These are phyloP conservation scores for Drosophila neotestacea DNA, from an alignment of 2,888 invertebrate species.

Conservation along the genomic window DNA sequence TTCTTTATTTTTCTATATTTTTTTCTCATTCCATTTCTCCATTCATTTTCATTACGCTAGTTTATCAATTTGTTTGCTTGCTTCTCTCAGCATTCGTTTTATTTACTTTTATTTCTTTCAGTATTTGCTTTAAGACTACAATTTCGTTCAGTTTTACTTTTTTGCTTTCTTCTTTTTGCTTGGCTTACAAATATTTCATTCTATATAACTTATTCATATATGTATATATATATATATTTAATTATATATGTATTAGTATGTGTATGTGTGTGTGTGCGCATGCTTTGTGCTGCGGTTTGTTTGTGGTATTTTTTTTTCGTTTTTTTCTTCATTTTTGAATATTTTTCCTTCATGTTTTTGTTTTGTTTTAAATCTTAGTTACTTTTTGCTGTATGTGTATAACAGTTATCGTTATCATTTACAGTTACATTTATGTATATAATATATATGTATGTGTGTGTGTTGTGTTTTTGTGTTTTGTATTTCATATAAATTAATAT, in stretches of 20 bases:
- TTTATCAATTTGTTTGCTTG: constrained; percentile 27
- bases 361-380: constrained; percentile 33
- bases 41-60: constrained; percentile 22
- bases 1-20: constrained; percentile 8
- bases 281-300: constrained; percentile 64
- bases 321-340: constrained; percentile 17
- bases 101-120: constrained; percentile 26
- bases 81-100: constrained; percentile 28
- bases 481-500: constrained; percentile 75
- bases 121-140: constrained; percentile 56
- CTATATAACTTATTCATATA: constrained; percentile 48
- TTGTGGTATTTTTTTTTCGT: constrained; percentile 13
- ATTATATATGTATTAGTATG: constrained; percentile 47
- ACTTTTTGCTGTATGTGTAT: constrained; percentile 40
- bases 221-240: constrained; percentile 47
- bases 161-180: constrained; percentile 40
- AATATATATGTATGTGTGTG: constrained; percentile 36
- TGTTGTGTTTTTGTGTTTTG: constrained; percentile 32
- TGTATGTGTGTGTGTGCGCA: constrained; percentile 58
- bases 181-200: constrained; percentile 59
- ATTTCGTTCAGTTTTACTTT: constrained; percentile 66
- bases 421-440: constrained; percentile 63
- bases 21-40: constrained; percentile 1
- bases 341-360: constrained; percentile 15
- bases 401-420: constrained; percentile 56